Percentiles rank a stretch among this genome's conserved stretches.
phyloP scores from a whole-genome alignment of 2,113 vertebrate species.

The Lathamus discolor region DNA sequence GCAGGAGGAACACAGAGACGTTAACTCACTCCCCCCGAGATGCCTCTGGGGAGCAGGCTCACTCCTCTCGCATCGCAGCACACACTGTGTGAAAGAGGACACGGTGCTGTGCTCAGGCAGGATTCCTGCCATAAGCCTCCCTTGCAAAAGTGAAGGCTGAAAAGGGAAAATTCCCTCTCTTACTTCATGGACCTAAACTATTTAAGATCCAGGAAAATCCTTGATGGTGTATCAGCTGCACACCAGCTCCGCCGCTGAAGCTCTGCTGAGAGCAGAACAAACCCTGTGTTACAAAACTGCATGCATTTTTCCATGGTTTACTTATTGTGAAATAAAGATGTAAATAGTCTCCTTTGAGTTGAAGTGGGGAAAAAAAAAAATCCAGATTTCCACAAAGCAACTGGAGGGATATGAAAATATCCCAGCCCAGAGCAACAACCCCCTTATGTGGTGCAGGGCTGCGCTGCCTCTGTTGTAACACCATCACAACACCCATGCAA shows the following conservation, averaged over 20 bases:
- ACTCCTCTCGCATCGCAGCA: background rate
- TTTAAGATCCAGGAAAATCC: constrained; percentile 23
- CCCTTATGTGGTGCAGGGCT: background rate
- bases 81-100: fast-evolving
- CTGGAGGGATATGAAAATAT: background rate
- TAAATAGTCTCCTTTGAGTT: background rate
- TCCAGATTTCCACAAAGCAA: background rate
- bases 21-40: background rate
- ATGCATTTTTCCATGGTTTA: background rate
- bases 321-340: background rate
- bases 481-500: background rate
- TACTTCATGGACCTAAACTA: background rate
- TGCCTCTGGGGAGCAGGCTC: background rate
- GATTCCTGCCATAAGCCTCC: background rate
- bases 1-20: background rate
- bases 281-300: background rate
- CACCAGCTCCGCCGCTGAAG: background rate
- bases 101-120: background rate
- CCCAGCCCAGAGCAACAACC: background rate
- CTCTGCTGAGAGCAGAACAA: background rate
- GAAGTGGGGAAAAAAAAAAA: background rate
- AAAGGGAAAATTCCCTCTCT: background rate
- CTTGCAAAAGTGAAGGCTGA: background rate
- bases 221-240: background rate
- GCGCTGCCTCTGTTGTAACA: fast-evolving